These are phyloP conservation scores for Cololabis saira DNA, from an alignment of 2,113 vertebrate genomes.

Conservation along the genomic window DNA sequence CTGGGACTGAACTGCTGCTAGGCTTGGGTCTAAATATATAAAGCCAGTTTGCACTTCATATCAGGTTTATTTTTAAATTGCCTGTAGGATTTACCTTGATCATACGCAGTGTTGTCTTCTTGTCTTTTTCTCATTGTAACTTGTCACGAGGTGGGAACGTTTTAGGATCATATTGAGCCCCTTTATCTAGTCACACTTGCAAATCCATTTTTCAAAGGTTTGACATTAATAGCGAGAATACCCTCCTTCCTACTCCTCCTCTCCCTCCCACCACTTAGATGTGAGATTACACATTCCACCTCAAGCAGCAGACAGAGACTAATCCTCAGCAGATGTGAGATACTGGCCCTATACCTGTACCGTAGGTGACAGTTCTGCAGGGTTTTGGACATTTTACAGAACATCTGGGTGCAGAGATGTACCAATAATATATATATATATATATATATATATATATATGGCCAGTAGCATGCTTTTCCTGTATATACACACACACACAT, in stretches of 20 bases:
- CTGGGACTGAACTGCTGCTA: too few relatives aligned
- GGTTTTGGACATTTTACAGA: slow-evolving; percentile 68
- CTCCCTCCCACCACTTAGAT: slow-evolving; percentile 61
- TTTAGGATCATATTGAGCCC: slow-evolving; percentile 54
- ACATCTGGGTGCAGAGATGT: slow-evolving; percentile 5
- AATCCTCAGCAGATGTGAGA: slow-evolving; percentile 64
- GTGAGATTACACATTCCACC: slow-evolving; percentile 77
- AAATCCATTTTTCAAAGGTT: slow-evolving; percentile 81
- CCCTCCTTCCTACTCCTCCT: slow-evolving; percentile 46
- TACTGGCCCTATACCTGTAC: slow-evolving; percentile 30
- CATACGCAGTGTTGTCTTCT: slow-evolving; percentile 6
- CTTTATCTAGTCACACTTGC: slow-evolving; percentile 74
- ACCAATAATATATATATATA: not conserved
- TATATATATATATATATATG: not conserved
- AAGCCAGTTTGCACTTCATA: too few relatives aligned
- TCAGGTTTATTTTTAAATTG: too few relatives aligned
- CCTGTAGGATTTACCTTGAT: too few relatives aligned
- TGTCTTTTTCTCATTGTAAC: slow-evolving; percentile 24
- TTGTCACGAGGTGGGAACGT: slow-evolving; percentile 39
- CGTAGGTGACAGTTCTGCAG: slow-evolving; percentile 56
- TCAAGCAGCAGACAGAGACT: slow-evolving; percentile 75
- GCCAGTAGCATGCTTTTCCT: too few relatives aligned
- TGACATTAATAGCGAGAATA: slow-evolving; percentile 72
- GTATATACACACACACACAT: too few relatives aligned
- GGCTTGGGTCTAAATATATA: too few relatives aligned